Conservation (phyloP, 2,113 vertebrate species). For the Genyomyrus donnyi region DNA sequence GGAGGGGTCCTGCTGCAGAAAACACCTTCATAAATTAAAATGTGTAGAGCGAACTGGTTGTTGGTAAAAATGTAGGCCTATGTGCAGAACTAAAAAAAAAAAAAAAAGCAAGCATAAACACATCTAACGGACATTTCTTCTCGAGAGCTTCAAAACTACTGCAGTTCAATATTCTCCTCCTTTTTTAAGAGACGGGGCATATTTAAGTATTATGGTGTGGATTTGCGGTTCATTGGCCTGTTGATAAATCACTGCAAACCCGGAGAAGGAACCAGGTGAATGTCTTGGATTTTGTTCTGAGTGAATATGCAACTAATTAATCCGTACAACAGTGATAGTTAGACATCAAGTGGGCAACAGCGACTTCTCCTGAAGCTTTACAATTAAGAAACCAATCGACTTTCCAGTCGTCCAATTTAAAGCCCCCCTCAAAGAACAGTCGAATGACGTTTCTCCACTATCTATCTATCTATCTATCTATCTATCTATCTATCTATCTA, state of each 20-base stretch:
- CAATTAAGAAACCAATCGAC: background rate
- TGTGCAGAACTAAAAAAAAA: background rate
- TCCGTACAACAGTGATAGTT: background rate
- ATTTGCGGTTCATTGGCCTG: background rate
- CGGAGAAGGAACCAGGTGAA: background rate
- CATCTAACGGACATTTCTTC: background rate
- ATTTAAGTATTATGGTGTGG: background rate
- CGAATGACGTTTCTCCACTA: background rate
- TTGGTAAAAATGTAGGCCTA: background rate
- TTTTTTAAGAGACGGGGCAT: background rate
- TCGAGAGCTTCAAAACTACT: background rate
- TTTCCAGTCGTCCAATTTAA: background rate
- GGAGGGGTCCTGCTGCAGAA: background rate
- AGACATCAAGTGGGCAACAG: background rate
- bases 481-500: background rate
- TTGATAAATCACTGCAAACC: background rate
- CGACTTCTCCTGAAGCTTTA: background rate
- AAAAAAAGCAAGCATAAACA: background rate
- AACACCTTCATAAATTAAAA: background rate
- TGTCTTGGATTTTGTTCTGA: background rate
- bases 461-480: background rate
- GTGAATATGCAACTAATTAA: background rate
- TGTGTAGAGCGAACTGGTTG: background rate
- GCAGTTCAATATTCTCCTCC: background rate
- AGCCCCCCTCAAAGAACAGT: background rate